Percentiles rank a stretch among this genome's conserved stretches.
Evolutionary conservation across 2,113 vertebrate genomes (phyloP).

Genomic region (Syrrhaptes paradoxus): DNA sequence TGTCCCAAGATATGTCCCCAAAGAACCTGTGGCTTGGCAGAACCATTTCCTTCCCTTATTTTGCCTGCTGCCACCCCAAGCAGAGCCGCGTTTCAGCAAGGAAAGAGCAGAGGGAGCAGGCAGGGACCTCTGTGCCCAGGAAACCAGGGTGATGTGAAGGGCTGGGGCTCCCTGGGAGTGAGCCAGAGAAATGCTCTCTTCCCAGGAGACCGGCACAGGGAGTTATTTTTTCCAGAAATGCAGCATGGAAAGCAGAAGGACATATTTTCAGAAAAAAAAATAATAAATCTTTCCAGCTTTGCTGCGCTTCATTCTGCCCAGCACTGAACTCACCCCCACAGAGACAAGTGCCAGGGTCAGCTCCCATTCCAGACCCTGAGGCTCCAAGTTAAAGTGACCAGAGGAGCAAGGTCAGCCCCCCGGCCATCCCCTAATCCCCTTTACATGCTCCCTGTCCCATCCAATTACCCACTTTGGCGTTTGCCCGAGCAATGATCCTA

Average conservation of each 20-base stretch:
- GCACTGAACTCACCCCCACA: not conserved
- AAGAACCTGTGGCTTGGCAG: not conserved
- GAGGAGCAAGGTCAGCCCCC: not conserved
- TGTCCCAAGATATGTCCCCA: not conserved
- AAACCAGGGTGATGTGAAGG: not conserved
- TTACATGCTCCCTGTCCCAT: constrained; percentile 18
- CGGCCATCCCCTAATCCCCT: not conserved
- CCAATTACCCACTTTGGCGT: not conserved
- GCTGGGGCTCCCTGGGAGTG: not conserved
- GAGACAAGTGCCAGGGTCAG: not conserved
- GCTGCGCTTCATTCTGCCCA: not conserved
- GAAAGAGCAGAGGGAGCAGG: not conserved
- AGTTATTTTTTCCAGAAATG: not conserved
- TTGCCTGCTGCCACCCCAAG: not conserved
- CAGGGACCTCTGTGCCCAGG: not conserved
- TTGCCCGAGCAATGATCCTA: accelerated
- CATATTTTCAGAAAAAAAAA: not conserved
- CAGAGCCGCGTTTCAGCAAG: accelerated
- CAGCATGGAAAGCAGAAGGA: not conserved
- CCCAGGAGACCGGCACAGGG: not conserved
- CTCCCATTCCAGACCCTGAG: not conserved
- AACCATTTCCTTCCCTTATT: not conserved
- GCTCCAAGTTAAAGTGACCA: not conserved
- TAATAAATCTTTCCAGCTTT: not conserved
- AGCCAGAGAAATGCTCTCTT: constrained; percentile 14